Conservation (phyloP, 2,888 invertebrate species). For the Thymelicus acteon region DNA sequence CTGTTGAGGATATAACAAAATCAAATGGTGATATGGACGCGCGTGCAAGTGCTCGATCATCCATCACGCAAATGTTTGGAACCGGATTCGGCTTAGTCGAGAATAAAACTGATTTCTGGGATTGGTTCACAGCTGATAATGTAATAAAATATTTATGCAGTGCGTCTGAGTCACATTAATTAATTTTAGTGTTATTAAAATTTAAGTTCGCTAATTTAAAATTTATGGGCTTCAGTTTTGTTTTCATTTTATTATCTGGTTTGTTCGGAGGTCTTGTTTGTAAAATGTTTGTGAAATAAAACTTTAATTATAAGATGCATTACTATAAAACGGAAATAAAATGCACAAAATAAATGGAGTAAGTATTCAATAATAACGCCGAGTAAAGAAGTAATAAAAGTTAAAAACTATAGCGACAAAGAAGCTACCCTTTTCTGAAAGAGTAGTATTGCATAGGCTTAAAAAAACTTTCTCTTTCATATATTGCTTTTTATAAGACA, state of each 20-base stretch:
- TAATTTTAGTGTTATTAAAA: background rate
- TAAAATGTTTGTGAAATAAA: background rate
- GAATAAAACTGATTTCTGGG: constrained; percentile 58
- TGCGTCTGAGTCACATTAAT: background rate
- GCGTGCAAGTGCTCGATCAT: constrained; percentile 74
- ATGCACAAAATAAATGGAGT: no score
- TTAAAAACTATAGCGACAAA: constrained; percentile 18
- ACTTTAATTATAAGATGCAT: background rate
- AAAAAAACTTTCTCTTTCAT: constrained; percentile 69
- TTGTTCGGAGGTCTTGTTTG: background rate
- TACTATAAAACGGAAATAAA: no score
- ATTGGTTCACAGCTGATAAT: constrained; percentile 62
- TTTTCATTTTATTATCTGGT: background rate
- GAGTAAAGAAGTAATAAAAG: constrained; percentile 3
- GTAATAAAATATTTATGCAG: constrained; percentile 20
- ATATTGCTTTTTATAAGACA: constrained; percentile 54
- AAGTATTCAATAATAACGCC: background rate
- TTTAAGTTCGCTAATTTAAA: background rate
- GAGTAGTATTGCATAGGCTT: constrained; percentile 6
- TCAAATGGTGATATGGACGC: constrained; percentile 53
- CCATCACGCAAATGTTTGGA: constrained; percentile 78
- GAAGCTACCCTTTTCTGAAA: constrained; percentile 13
- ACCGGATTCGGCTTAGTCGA: constrained; percentile 71
- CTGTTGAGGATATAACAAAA: constrained; percentile 45
- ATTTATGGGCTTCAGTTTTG: background rate